These are phyloP conservation scores for Enteromius treurensis DNA, from an alignment of 2,797 vertebrate genomes.

Conservation along the genomic window DNA sequence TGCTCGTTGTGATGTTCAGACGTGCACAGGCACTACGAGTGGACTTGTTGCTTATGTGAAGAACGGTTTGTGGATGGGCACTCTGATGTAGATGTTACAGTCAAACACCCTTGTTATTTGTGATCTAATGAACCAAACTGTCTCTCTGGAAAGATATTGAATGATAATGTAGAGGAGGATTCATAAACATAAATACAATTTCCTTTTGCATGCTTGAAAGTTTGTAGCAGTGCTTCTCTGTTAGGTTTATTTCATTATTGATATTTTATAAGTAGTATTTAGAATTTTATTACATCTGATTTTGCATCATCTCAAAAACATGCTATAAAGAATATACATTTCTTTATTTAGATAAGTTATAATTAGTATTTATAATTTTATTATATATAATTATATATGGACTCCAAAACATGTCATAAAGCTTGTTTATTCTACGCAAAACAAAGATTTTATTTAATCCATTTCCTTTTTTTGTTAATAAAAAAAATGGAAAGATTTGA, in stretches of 20 bases:
- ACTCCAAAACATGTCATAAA: background rate
- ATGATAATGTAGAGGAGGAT: background rate
- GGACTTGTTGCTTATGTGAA: conserved; percentile 44
- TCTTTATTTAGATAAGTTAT: too few relatives aligned
- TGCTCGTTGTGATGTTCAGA: conserved; percentile 71
- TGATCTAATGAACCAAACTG: conserved; percentile 6
- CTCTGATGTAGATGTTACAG: conserved; percentile 14
- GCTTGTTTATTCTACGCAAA: background rate
- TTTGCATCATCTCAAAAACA: background rate
- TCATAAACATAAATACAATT: background rate
- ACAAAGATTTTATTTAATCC: background rate
- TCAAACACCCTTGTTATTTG: conserved; percentile 15
- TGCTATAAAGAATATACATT: background rate
- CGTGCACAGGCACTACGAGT: conserved; percentile 70
- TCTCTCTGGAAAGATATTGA: background rate
- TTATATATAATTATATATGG: background rate
- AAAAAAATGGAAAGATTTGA: background rate
- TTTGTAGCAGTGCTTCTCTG: background rate
- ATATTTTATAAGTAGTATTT: background rate
- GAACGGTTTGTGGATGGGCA: conserved; percentile 17
- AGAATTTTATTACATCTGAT: background rate
- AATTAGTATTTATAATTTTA: too few relatives aligned
- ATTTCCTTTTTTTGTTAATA: background rate
- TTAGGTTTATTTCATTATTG: background rate
- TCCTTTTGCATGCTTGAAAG: background rate